phyloP scores from a whole-genome alignment of 2,888 invertebrate genomes.

The Conistra vaccinii region DNA sequence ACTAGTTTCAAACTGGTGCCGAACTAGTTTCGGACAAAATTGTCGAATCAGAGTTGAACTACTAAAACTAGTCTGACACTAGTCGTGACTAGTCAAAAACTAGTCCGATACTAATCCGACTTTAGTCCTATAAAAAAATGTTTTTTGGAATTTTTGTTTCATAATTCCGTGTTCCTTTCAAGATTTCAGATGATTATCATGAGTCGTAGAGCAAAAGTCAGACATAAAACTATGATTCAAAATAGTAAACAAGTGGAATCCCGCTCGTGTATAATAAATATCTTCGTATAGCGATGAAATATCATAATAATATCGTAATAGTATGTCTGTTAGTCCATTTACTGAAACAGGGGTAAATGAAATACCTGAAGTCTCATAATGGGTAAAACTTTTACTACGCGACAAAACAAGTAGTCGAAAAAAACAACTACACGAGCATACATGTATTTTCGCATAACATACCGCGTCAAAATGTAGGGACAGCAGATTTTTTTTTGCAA shows the following conservation, averaged over 20 bases:
- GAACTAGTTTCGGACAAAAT: too few relatives aligned
- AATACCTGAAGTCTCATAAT: background rate
- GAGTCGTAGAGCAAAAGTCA: constrained; percentile 34
- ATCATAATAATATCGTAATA: background rate
- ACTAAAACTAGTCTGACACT: too few relatives aligned
- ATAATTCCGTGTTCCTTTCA: background rate
- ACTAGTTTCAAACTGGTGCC: too few relatives aligned
- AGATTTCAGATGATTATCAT: constrained; percentile 7
- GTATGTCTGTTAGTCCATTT: constrained; percentile 12
- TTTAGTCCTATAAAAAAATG: too few relatives aligned
- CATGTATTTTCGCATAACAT: background rate
- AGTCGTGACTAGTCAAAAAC: too few relatives aligned
- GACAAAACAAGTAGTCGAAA: background rate
- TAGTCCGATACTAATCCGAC: too few relatives aligned
- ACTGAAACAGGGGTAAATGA: background rate
- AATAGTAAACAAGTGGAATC: constrained; percentile 49
- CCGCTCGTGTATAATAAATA: constrained; percentile 45
- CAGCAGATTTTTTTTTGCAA: background rate
- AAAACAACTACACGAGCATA: too few relatives aligned
- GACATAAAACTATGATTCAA: constrained; percentile 25
- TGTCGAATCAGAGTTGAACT: too few relatives aligned
- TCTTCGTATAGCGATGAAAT: background rate
- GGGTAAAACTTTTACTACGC: background rate
- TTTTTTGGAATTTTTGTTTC: too few relatives aligned
- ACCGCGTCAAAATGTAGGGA: background rate